Evolutionary conservation across 2,888 invertebrate species (phyloP), one percentile per base, ranked within the genome.

Genomic region (Atrina japonica): DNA sequence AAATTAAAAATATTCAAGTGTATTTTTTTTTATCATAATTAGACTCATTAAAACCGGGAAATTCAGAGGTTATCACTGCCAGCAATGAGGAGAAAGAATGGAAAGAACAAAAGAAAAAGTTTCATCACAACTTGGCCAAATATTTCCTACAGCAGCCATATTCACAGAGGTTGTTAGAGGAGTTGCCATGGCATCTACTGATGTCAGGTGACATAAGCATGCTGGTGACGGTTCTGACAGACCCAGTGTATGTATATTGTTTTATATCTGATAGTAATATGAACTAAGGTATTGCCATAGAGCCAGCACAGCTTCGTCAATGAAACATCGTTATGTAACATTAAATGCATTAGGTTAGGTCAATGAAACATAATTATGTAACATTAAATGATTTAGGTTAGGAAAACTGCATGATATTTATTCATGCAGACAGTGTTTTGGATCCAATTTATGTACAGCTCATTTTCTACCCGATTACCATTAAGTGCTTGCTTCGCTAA

Each of bases 181-280:
- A 88, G 78, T 75, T 88, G 61, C 87, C 88, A 58, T 88, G 87
- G 86, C 89, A 89, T 73, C 81, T 86, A 30, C 66, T 86, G 73
- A 82, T 83, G 80, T 74, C 83, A 40, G 82, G 84, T 7, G 82
- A 88, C 40, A 66, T 82, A 21, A 65, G 73, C n/a, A 67, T 65
- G 35, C 75, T 89, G 25, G 65, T 78, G 11, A 65, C 76, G 50
- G 75, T 79, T n/a, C 55, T 88, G 21, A 76, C 82, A 6, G 78
- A 86, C 55, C 82, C 85, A 27, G 67, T 80, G 88, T 88, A 74
- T 75, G 84, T 75, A n/a, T 64, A 40, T 43, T n/a, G 14, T 7
- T 6, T 53, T n/a, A n/a, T n/a, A n/a, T n/a, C n/a, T n/a, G n/a
- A n/a, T n/a, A n/a, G n/a, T n/a, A n/a, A n/a, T n/a, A n/a, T n/a